Evolutionary conservation across 2,888 invertebrate genomes (phyloP).

Genomic region (Aphidius colemani): DNA sequence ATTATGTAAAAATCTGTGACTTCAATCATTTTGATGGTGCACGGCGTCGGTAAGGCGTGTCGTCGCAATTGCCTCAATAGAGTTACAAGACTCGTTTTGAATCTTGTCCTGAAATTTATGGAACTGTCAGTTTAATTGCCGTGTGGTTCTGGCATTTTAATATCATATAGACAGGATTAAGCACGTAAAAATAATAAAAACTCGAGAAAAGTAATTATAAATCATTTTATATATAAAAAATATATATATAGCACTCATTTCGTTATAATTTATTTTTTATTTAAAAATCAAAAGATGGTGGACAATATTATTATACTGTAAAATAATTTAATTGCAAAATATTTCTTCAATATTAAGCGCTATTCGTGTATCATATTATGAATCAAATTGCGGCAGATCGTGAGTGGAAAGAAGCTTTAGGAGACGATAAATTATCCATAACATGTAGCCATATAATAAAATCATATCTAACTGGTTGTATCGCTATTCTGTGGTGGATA

Average conservation of each 20-base stretch:
- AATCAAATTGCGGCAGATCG: constrained; percentile 5
- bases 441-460: constrained; percentile 50
- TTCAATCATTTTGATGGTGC: constrained; percentile 35
- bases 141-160: constrained; percentile 12
- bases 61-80: constrained; percentile 54
- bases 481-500: constrained; percentile 42
- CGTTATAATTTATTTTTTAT: no score
- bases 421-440: constrained; percentile 50
- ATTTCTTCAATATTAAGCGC: no score
- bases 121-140: constrained; percentile 55
- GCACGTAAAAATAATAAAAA: neutral
- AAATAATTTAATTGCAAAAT: no score
- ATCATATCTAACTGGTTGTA: constrained; percentile 51
- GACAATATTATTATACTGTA: no score
- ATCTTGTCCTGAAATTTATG: constrained; percentile 52
- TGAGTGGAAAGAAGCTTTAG: constrained; percentile 6
- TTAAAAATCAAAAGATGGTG: no score
- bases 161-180: constrained; percentile 11
- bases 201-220: no score
- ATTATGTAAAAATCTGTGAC: constrained; percentile 27
- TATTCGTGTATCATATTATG: no score
- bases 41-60: constrained; percentile 51
- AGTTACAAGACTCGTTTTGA: constrained; percentile 56
- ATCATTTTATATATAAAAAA: no score
- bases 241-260: no score